phyloP scores from a whole-genome alignment of 2,113 vertebrate species.

The Etheostoma spectabile region DNA sequence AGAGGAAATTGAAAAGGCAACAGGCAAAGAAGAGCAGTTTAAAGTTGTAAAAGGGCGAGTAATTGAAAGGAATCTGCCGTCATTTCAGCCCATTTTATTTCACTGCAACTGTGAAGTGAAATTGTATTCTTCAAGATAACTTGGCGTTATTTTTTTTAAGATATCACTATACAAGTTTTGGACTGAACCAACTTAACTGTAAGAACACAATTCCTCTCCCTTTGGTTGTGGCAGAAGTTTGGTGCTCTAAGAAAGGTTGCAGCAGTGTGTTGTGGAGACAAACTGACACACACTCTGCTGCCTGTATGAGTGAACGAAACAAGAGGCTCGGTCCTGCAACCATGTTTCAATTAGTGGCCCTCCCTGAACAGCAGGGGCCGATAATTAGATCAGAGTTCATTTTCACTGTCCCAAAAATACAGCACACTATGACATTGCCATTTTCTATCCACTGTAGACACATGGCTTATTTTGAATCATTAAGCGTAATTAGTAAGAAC shows the following conservation, averaged over 20 bases:
- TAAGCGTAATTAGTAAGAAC: constrained; percentile 82
- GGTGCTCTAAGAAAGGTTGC: constrained; percentile 27
- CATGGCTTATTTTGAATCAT: constrained; percentile 82
- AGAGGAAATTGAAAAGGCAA: constrained; percentile 74
- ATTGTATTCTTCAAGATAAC: constrained; percentile 43
- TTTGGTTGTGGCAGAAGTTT: constrained; percentile 22
- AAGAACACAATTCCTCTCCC: constrained; percentile 31
- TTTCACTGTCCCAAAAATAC: constrained; percentile 80
- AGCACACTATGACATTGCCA: constrained; percentile 69
- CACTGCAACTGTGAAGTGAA: constrained; percentile 34
- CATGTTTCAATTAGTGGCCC: constrained; percentile 69
- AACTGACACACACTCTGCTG: constrained; percentile 21
- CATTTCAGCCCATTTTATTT: constrained; percentile 58
- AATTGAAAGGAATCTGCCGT: constrained; percentile 67
- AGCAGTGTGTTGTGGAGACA: constrained; percentile 34
- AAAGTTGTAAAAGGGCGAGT: constrained; percentile 65
- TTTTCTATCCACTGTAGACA: constrained; percentile 75
- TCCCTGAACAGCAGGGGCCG: constrained; percentile 54
- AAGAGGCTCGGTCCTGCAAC: constrained; percentile 43
- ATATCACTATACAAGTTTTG: constrained; percentile 37
- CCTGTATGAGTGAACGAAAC: constrained; percentile 41
- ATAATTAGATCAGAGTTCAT: constrained; percentile 84
- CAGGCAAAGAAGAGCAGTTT: constrained; percentile 61
- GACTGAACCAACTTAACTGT: constrained; percentile 27
- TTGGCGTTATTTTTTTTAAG: constrained; percentile 26